phyloP scores from a whole-genome alignment of 2,888 invertebrate genomes.

The Nomada goodeniana region DNA sequence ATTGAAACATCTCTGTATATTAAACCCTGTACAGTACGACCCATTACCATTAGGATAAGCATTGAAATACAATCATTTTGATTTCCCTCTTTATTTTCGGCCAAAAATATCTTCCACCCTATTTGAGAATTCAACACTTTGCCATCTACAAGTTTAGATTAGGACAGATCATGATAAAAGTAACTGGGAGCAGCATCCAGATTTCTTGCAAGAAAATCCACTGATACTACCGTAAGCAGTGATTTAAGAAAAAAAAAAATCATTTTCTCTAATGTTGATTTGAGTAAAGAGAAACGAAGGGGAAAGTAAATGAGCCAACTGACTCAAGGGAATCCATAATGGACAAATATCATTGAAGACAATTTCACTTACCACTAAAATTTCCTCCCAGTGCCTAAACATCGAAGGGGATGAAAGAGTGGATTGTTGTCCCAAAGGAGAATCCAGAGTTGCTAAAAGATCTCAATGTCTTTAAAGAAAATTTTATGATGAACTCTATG shows the following conservation, averaged over 20 bases:
- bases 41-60: neutral
- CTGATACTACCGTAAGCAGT: slow-evolving; percentile 1
- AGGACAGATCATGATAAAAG: slow-evolving; percentile 23
- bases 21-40: neutral
- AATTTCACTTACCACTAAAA: slow-evolving; percentile 57
- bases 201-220: slow-evolving; percentile 26
- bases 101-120: slow-evolving; percentile 14
- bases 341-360: slow-evolving; percentile 55
- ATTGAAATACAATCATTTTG: neutral
- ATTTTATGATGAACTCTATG: slow-evolving; percentile 59
- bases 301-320: slow-evolving; percentile 41
- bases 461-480: slow-evolving; percentile 53
- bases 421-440: slow-evolving; percentile 54
- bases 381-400: slow-evolving; percentile 60
- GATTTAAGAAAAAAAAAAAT: slow-evolving; percentile 17
- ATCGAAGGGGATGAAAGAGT: slow-evolving; percentile 57
- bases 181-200: slow-evolving; percentile 46
- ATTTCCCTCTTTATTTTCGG: neutral
- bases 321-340: slow-evolving; percentile 34
- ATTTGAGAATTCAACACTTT: slow-evolving; percentile 44
- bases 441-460: slow-evolving; percentile 59
- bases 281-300: slow-evolving; percentile 38
- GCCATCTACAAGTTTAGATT: slow-evolving; percentile 36
- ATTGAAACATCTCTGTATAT: neutral
- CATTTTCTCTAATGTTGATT: slow-evolving; percentile 20